Percentiles rank a stretch among this genome's conserved stretches.
Conservation (phyloP, 1,140 invertebrate species). For the Helicorthomorpha holstii region DNA sequence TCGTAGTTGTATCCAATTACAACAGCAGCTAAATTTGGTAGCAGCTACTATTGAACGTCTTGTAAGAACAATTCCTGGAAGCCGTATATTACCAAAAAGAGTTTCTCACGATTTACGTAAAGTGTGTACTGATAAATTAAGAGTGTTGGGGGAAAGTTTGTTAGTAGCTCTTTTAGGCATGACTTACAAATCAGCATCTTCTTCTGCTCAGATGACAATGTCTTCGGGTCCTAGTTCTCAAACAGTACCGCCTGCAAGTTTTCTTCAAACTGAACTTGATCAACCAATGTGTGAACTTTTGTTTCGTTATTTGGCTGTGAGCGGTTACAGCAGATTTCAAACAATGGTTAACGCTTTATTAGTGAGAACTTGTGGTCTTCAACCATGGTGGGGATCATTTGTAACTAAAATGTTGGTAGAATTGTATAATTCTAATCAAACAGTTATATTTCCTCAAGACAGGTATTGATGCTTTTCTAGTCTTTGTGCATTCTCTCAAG, state of each 20-base stretch:
- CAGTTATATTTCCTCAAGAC: slow-evolving; percentile 63
- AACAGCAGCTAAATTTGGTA: slow-evolving; percentile 60
- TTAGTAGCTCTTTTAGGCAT: slow-evolving; percentile 51
- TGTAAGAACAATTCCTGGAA: slow-evolving; percentile 28
- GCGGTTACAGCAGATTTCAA: slow-evolving; percentile 42
- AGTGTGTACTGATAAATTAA: slow-evolving; percentile 54
- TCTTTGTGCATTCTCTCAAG: neutral
- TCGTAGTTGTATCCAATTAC: slow-evolving; percentile 61
- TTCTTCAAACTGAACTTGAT: slow-evolving; percentile 36
- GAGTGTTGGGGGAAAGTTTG: slow-evolving; percentile 56
- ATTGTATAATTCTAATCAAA: slow-evolving; percentile 59
- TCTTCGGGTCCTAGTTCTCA: slow-evolving; percentile 21
- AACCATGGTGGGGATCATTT: slow-evolving; percentile 76
- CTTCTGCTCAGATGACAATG: neutral
- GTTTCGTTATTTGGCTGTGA: slow-evolving; percentile 48
- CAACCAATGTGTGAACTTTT: slow-evolving; percentile 43
- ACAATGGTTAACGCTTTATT: slow-evolving; percentile 54
- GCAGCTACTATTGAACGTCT: slow-evolving; percentile 50
- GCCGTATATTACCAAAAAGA: neutral
- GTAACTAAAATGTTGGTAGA: slow-evolving; percentile 57
- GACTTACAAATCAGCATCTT: slow-evolving; percentile 29
- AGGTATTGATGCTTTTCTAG: slow-evolving; percentile 33
- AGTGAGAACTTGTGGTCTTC: slow-evolving; percentile 55
- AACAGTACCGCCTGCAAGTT: neutral
- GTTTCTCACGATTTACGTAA: slow-evolving; percentile 13